These are phyloP conservation scores for Nycteola revayana DNA, from an alignment of 2,888 invertebrate genomes.

Conservation along the genomic window DNA sequence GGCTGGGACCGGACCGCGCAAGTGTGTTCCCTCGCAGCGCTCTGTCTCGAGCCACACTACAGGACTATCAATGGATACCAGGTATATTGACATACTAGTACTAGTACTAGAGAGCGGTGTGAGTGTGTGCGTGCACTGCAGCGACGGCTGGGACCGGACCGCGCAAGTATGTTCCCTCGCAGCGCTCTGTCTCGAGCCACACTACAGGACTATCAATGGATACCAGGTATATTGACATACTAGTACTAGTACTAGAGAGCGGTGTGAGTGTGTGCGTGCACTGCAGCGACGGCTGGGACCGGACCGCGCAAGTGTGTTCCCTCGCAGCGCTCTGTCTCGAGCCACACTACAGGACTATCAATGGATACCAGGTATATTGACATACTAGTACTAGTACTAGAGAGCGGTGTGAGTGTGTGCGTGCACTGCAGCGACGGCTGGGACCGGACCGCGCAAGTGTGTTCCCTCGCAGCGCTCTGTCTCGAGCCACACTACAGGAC, in stretches of 20 bases:
- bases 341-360: constrained; percentile 97
- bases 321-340: constrained; percentile 96
- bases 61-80: constrained; percentile 97
- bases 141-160: constrained; percentile 99
- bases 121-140: constrained; percentile 98
- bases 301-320: constrained; percentile 99
- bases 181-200: constrained; percentile 95
- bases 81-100: constrained; percentile 59
- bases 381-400: constrained; percentile 53
- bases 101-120: constrained; percentile 85
- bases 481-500: constrained; percentile 98
- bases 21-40: constrained; percentile 97
- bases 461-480: constrained; percentile 96
- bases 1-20: constrained; percentile 99
- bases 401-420: too few relatives aligned
- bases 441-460: constrained; percentile 98
- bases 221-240: constrained; percentile 85
- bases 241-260: constrained; percentile 53
- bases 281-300: constrained; percentile 98
- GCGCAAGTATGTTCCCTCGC: constrained; percentile 99
- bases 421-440: constrained; percentile 99
- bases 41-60: constrained; percentile 97
- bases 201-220: constrained; percentile 97
- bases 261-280: too few relatives aligned
- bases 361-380: constrained; percentile 92